Conservation (phyloP, 2,888 invertebrate genomes). For the Brachyopa scutellaris region DNA sequence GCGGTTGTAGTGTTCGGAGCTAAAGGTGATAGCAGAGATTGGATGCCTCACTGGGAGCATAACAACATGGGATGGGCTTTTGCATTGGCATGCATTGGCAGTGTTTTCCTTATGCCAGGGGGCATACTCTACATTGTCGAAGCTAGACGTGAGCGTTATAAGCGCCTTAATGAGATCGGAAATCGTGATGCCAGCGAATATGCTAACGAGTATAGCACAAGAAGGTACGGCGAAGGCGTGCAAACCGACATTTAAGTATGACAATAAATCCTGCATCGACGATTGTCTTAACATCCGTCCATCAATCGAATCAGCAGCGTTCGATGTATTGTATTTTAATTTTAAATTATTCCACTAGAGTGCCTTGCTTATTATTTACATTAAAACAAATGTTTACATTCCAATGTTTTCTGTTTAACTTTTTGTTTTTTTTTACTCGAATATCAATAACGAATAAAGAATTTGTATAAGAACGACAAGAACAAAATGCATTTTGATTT, state of each 20-base stretch:
- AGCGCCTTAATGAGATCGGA: slow-evolving; percentile 87
- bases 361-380: slow-evolving; percentile 29
- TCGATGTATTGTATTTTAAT: slow-evolving; percentile 22
- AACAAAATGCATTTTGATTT: neutral
- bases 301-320: slow-evolving; percentile 20
- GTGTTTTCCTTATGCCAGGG: slow-evolving; percentile 88
- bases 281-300: slow-evolving; percentile 64
- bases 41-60: slow-evolving; percentile 98
- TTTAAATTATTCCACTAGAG: slow-evolving; percentile 46
- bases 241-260: slow-evolving; percentile 88
- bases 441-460: slow-evolving; percentile 46
- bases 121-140: slow-evolving; percentile 92
- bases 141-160: slow-evolving; percentile 89
- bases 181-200: slow-evolving; percentile 86
- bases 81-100: slow-evolving; percentile 92
- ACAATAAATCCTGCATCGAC: slow-evolving; percentile 13
- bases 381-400: slow-evolving; percentile 27
- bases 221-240: slow-evolving; percentile 84
- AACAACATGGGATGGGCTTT: slow-evolving; percentile 97
- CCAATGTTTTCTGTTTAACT: slow-evolving; percentile 25
- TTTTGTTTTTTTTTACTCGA: slow-evolving; percentile 36
- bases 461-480: slow-evolving; percentile 40
- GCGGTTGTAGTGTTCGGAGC: slow-evolving; percentile 94
- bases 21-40: slow-evolving; percentile 94
- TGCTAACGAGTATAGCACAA: slow-evolving; percentile 82